Conservation (phyloP, 1,140 invertebrate species). For the Cydia fagiglandana region DNA sequence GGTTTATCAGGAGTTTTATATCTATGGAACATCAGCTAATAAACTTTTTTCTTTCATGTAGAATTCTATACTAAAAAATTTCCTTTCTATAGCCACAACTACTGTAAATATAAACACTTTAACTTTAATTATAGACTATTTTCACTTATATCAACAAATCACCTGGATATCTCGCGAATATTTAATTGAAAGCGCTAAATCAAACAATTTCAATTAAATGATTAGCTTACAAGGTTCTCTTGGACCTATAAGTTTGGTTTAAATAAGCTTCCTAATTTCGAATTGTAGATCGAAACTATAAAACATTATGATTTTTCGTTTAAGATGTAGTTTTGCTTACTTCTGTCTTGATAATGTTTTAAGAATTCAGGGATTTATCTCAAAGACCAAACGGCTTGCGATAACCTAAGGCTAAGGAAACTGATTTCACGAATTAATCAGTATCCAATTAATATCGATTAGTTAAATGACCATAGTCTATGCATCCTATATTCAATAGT, state of each 20-base stretch:
- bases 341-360: neutral
- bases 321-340: neutral
- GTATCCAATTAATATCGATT: neutral
- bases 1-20: no score
- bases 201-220: no score
- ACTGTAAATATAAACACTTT: no score
- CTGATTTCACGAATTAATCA: neutral
- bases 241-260: neutral
- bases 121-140: no score
- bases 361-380: slow-evolving; percentile 9
- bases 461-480: neutral
- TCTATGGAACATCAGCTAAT: no score
- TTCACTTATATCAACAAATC: no score
- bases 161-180: no score
- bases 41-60: no score
- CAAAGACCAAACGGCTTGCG: slow-evolving; percentile 13
- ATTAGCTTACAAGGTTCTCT: no score
- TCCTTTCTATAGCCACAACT: no score
- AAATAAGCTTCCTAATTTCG: neutral
- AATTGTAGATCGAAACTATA: neutral
- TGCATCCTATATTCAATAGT: neutral
- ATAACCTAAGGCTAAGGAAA: slow-evolving; percentile 20
- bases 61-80: no score
- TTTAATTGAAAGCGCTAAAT: no score
- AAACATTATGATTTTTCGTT: neutral